Evolutionary conservation across 2,797 vertebrate species (phyloP).

Genomic region (Monodelphis domestica): DNA sequence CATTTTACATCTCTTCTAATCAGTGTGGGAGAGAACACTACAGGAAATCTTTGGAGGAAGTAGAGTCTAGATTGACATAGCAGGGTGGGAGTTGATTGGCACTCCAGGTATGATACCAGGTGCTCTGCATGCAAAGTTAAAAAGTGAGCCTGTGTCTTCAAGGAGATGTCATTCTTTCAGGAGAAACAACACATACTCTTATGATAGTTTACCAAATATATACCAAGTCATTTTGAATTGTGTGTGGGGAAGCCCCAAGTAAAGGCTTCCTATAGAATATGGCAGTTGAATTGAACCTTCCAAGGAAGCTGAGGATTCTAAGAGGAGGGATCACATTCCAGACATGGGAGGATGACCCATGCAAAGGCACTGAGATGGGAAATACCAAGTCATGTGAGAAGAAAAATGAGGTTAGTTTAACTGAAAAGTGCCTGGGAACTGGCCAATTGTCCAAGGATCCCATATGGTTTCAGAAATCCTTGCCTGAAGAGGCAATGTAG

Average conservation of each 20-base stretch:
- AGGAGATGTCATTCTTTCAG: neutral
- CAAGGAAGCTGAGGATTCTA: neutral
- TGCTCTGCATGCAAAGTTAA: neutral
- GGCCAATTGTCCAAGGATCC: neutral
- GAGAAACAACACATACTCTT: neutral
- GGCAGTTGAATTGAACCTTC: neutral
- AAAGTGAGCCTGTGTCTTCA: neutral
- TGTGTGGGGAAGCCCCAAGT: neutral
- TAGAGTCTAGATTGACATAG: neutral
- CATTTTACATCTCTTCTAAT: neutral
- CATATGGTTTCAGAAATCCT: neutral
- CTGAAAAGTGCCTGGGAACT: neutral
- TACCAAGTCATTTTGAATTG: neutral
- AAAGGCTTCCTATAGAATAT: neutral
- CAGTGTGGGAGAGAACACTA: neutral
- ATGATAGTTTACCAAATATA: neutral
- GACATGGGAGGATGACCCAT: neutral
- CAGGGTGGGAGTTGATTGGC: neutral
- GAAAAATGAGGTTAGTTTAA: neutral
- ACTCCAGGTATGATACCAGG: neutral
- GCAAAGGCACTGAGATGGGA: neutral
- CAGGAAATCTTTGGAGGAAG: neutral
- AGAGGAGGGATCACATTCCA: neutral
- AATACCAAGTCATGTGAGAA: neutral
- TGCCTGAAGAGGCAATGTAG: neutral